Evolutionary conservation across 2,797 vertebrate genomes (phyloP).

Genomic region (Pangasius krempfi): DNA sequence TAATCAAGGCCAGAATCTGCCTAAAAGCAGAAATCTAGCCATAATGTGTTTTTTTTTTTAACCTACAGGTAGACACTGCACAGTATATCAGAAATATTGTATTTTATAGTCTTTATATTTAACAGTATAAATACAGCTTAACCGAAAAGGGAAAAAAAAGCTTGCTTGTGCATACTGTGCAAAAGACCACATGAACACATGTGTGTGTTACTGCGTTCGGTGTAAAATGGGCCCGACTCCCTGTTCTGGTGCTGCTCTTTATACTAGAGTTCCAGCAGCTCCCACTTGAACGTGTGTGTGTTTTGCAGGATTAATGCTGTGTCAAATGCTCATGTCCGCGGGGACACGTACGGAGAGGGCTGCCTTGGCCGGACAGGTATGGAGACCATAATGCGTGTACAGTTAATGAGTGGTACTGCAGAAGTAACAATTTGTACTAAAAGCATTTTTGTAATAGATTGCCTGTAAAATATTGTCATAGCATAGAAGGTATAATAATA

Average conservation of each 20-base stretch:
- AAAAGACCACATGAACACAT: not conserved
- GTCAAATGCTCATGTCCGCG: conserved; percentile 90
- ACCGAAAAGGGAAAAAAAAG: not conserved
- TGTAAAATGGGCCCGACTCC: not conserved
- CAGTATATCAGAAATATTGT: not conserved
- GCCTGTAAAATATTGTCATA: conserved; percentile 61
- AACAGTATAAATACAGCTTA: not conserved
- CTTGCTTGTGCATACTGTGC: not conserved
- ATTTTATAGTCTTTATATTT: not conserved
- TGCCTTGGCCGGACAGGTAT: conserved; percentile 87
- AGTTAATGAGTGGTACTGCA: not conserved
- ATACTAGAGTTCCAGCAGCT: not conserved
- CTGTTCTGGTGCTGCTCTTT: not conserved
- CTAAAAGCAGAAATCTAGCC: too few relatives aligned
- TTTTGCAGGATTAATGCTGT: conserved; percentile 89
- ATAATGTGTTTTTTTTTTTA: too few relatives aligned
- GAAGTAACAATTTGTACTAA: not conserved
- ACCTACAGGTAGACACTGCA: too few relatives aligned
- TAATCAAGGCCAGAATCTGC: not conserved
- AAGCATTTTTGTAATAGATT: conserved; percentile 66
- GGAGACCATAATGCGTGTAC: conserved; percentile 1
- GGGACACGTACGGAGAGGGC: conserved; percentile 87
- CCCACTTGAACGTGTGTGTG: not conserved
- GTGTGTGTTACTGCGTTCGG: not conserved
- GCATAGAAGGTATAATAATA: not conserved